Conservation (phyloP, 2,113 vertebrate species). For the Lutjanus erythropterus region DNA sequence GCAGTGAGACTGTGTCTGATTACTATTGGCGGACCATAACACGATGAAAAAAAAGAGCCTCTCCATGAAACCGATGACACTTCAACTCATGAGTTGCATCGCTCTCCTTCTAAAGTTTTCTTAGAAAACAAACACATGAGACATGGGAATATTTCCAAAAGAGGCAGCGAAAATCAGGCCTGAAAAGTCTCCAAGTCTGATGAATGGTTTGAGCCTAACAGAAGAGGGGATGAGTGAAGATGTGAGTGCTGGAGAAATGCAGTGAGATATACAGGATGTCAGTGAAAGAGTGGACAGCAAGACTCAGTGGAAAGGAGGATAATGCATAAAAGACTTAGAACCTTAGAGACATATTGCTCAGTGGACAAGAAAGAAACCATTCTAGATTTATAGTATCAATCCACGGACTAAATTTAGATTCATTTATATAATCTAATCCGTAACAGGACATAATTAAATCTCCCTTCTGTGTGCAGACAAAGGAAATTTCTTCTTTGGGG, state of each 20-base stretch:
- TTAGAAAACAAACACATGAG: constrained; percentile 27
- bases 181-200: background rate
- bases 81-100: constrained; percentile 35
- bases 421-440: constrained; percentile 5
- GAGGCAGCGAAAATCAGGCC: background rate
- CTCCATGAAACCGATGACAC: constrained; percentile 52
- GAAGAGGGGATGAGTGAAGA: background rate
- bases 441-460: constrained; percentile 8
- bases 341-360: background rate
- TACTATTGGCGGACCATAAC: constrained; percentile 69
- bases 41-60: constrained; percentile 66
- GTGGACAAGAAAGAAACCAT: background rate
- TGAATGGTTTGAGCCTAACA: constrained; percentile 8
- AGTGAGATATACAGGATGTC: background rate
- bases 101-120: constrained; percentile 51
- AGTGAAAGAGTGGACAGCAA: background rate
- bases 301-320: constrained; percentile 2
- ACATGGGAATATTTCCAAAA: constrained; percentile 25
- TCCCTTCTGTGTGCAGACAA: background rate
- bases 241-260: background rate
- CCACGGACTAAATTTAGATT: constrained; percentile 19
- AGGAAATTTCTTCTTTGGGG: background rate
- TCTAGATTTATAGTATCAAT: background rate
- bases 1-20: constrained; percentile 67
- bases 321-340: background rate